A percentile compares a stretch with the other conserved stretches of the same genome.
phyloP scores from a whole-genome alignment of 2,113 vertebrate species.

The Aldabrachelys gigantea region DNA sequence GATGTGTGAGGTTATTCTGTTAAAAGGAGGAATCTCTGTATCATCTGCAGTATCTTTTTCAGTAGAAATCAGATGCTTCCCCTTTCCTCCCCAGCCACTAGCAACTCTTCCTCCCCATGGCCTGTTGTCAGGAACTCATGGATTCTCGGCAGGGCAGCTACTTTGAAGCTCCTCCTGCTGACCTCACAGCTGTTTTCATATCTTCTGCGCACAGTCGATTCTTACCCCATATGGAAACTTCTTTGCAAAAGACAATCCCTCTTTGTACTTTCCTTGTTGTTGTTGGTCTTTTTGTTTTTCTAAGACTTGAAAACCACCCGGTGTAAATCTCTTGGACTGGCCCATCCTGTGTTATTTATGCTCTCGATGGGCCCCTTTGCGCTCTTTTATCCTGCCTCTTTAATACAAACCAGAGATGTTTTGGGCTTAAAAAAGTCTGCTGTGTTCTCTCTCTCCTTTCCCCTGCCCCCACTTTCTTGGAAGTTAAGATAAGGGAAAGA shows the following conservation, averaged over 20 bases:
- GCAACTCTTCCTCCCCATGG: not conserved
- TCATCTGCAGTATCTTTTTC: not conserved
- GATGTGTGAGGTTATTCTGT: not conserved
- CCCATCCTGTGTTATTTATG: slow-evolving; percentile 59
- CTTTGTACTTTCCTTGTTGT: not conserved
- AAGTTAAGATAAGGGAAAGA: slow-evolving; percentile 72
- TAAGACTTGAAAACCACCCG: not conserved
- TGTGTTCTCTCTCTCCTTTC: not conserved
- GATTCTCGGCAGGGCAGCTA: not conserved
- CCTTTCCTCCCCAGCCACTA: not conserved
- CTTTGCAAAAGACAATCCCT: not conserved
- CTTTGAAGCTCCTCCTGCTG: not conserved
- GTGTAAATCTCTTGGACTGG: slow-evolving; percentile 40
- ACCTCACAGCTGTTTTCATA: not conserved
- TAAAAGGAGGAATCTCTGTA: not conserved
- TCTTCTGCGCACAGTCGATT: not conserved
- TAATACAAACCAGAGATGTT: slow-evolving; percentile 69
- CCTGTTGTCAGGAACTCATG: too few relatives aligned
- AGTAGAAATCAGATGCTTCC: not conserved
- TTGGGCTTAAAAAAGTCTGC: slow-evolving; percentile 38
- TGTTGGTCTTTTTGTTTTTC: not conserved
- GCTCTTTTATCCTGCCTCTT: slow-evolving; percentile 66
- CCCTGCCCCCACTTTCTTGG: slow-evolving; percentile 16
- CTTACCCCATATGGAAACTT: accelerated
- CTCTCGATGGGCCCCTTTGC: slow-evolving; percentile 10